Evolutionary conservation across 2,113 vertebrate genomes (phyloP).

Genomic region (Deroptyus accipitrinus): DNA sequence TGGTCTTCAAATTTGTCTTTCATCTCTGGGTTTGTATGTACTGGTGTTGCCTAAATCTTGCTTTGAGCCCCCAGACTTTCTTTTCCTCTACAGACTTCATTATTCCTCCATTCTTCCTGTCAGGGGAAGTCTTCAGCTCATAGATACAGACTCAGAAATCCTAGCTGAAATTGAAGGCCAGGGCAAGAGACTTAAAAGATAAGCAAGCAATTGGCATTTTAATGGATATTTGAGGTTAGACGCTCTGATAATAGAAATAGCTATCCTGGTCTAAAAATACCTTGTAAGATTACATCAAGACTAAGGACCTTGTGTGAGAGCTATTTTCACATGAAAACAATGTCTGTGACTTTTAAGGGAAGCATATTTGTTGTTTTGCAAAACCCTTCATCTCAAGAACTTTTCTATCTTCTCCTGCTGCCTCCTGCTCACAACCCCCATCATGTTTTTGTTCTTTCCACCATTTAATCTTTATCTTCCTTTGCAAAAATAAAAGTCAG

Average conservation of each 20-base stretch:
- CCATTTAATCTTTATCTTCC: conserved; percentile 27
- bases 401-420: not conserved
- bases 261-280: conserved; percentile 47
- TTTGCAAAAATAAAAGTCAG: conserved; percentile 31
- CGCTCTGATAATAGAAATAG: conserved; percentile 32
- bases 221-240: conserved; percentile 16
- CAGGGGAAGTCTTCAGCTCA: not conserved
- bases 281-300: not conserved
- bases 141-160: not conserved
- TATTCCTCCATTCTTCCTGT: not conserved
- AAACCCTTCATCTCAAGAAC: not conserved
- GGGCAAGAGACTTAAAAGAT: not conserved
- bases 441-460: conserved; percentile 32
- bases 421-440: not conserved
- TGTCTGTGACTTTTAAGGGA: conserved; percentile 14
- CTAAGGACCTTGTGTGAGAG: not conserved
- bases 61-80: not conserved
- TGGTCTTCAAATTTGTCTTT: not conserved
- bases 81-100: not conserved
- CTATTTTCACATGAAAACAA: conserved; percentile 21
- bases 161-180: not conserved
- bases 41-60: not conserved
- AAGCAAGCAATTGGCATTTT: conserved; percentile 25
- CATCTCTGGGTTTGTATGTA: not conserved
- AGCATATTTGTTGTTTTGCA: not conserved